These are phyloP conservation scores for Chrysemys picta DNA, from an alignment of 2,113 vertebrate species.

Conservation along the genomic window DNA sequence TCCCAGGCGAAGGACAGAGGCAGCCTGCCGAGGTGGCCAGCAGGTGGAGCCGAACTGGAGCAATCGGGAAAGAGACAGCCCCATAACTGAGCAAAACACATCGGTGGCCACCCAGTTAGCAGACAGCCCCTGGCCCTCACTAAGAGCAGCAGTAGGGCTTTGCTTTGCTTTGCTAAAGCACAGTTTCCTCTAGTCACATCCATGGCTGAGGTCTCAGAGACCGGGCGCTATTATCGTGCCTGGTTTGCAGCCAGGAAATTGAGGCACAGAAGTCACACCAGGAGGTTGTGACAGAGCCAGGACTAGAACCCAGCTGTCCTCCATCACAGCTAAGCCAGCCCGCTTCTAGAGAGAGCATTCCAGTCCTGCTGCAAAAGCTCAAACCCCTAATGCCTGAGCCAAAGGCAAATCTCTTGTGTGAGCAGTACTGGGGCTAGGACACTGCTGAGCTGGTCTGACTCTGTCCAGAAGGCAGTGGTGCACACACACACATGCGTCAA, in stretches of 20 bases:
- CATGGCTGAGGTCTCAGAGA: background rate
- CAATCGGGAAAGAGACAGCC: background rate
- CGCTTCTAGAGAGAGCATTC: no score
- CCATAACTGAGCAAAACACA: background rate
- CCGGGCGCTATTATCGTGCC: background rate
- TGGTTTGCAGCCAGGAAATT: background rate
- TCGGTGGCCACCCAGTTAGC: background rate
- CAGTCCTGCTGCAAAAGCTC: no score
- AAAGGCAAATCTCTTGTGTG: no score
- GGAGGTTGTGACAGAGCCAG: background rate
- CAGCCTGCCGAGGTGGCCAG: background rate
- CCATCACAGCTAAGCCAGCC: background rate
- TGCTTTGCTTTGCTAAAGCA: background rate
- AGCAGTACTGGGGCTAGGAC: no score
- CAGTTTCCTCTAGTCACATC: background rate
- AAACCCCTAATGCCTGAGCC: no score
- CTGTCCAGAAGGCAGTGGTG: background rate
- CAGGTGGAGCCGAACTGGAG: background rate
- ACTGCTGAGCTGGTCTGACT: background rate
- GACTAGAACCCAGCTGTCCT: background rate
- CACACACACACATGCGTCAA: accelerated
- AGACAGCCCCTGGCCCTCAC: background rate
- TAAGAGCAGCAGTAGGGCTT: background rate
- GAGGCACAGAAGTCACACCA: background rate
- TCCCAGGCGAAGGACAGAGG: background rate